Percentiles rank a stretch among this genome's conserved stretches.
Conservation (phyloP, 2,113 vertebrate species). For the Gallinago jamesoni region DNA sequence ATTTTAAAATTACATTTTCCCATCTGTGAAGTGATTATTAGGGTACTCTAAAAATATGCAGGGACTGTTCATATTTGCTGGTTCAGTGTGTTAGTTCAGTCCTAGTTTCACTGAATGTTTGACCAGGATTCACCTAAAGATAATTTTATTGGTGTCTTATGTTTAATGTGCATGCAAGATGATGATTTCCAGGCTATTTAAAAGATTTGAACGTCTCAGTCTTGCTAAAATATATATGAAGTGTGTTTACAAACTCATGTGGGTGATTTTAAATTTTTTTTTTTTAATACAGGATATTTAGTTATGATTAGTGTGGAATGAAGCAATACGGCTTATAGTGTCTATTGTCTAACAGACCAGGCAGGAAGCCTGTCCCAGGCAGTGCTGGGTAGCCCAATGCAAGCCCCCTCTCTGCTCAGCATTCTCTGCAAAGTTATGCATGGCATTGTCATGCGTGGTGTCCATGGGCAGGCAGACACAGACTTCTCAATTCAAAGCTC, state of each 20-base stretch:
- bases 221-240: neutral
- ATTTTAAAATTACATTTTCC: conserved; percentile 45
- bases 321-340: accelerated
- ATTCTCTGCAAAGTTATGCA: neutral
- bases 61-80: conserved; percentile 11
- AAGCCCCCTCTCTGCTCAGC: neutral
- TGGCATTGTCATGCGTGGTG: neutral
- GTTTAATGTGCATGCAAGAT: neutral
- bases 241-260: neutral
- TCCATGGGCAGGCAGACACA: neutral
- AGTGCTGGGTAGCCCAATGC: neutral
- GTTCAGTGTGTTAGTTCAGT: neutral
- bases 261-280: neutral
- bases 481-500: neutral
- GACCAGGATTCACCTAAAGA: neutral
- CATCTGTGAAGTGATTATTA: conserved; percentile 34
- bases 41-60: conserved; percentile 3
- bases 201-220: neutral
- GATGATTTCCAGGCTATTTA: neutral
- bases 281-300: neutral
- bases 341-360: neutral
- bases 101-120: neutral
- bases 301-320: neutral
- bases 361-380: neutral
- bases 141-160: neutral